Evolutionary conservation across 2,888 invertebrate genomes (phyloP), one percentile per base, ranked within the genome.

Genomic region (Drosophila kanekoi): DNA sequence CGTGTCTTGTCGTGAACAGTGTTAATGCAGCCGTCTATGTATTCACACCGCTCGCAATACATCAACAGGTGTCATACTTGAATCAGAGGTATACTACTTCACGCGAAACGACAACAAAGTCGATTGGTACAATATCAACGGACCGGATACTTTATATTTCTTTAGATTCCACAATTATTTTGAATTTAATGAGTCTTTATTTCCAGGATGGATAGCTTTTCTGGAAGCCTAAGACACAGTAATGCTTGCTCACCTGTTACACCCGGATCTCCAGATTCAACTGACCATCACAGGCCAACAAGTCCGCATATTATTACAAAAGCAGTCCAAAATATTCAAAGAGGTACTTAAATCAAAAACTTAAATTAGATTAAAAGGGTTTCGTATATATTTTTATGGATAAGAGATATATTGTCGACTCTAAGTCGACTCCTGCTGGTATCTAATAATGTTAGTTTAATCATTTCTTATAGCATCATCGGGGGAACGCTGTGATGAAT

Each of bases 171-270:
- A 11, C 3, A 18, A 33, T 16, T 28, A 14, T 9, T 16, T 35
- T 38, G 0, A 14, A 8, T 6, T 41, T 4, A 45, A 35, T 9
- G 5, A 13, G 5, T 32, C 18, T 33, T 11, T 40, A 8, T 43
- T 40, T 54, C 3, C 91, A 97, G 97, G 4, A 97, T 98, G 96
- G 98, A 98, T 93, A 97, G 97, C 68, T 95, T 96, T 75, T 98
- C 98, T 72, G 98, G 98, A 57, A 98, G 98, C 92, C 94, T 98
- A 75, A 94, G 96, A 78, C 98, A 97, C 90, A 98, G 98, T 87
- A 97, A 98, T 92, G 97, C 98, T 6, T 97, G 96, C 49, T 98
- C 98, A 0, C 98, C 98, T 0, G 94, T 94, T 23, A 96, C 97
- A 0, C 97, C 97, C 13, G 95, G 94, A n/a, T 96, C 95, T 59